Percentiles rank a stretch among this genome's conserved stretches.
Evolutionary conservation across 2,113 vertebrate species (phyloP).

Genomic region (Erinaceus europaeus): DNA sequence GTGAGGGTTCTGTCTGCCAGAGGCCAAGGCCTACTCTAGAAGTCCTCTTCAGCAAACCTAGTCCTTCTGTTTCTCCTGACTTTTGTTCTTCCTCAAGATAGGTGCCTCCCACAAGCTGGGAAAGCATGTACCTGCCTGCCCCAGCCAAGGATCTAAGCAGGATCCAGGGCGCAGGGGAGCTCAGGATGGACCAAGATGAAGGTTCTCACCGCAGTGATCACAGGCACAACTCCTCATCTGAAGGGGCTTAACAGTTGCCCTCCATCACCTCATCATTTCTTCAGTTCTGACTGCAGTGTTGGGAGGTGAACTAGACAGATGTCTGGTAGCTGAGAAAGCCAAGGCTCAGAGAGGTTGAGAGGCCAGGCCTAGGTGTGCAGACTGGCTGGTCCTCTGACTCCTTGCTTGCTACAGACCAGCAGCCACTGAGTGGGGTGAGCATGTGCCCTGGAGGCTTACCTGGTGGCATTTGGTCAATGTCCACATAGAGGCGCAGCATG

Average conservation of each 20-base stretch:
- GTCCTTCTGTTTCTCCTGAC: background rate
- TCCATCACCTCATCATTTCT: background rate
- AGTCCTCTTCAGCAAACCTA: background rate
- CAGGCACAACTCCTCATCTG: background rate
- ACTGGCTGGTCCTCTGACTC: background rate
- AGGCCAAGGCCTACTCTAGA: background rate
- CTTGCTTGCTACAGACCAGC: too few species aligned
- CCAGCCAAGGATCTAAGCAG: background rate
- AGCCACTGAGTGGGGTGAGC: too few species aligned
- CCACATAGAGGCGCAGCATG: slow-evolving; percentile 89
- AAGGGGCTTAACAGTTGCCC: background rate
- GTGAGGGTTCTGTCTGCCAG: background rate
- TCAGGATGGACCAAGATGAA: background rate
- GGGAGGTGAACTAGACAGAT: background rate
- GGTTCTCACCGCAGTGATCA: background rate
- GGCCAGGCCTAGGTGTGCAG: background rate
- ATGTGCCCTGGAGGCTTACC: slow-evolving; percentile 76
- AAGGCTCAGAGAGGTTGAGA: background rate
- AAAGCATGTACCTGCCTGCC: background rate
- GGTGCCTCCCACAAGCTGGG: background rate
- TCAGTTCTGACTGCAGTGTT: background rate
- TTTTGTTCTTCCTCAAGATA: background rate
- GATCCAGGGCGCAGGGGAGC: background rate
- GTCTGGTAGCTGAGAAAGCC: background rate
- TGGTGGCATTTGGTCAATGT: slow-evolving; percentile 86